phyloP scores from a whole-genome alignment of 2,113 vertebrate genomes.

The Mirza zaza region DNA sequence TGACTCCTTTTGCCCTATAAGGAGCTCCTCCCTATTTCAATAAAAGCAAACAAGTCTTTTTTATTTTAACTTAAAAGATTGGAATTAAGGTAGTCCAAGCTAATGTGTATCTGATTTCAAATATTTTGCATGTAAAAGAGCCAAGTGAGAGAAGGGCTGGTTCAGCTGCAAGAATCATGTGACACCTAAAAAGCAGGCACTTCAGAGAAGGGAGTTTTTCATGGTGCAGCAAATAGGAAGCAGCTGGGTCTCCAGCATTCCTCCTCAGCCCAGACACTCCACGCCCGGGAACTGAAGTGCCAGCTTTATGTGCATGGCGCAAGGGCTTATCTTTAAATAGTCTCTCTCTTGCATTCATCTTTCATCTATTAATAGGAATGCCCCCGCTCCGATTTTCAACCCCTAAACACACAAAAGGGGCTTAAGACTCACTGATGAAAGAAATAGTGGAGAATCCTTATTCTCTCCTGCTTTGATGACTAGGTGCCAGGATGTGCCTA shows the following conservation, averaged over 20 bases:
- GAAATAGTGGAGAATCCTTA: not conserved
- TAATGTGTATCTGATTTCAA: conserved; percentile 46
- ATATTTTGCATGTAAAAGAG: conserved; percentile 55
- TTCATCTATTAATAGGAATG: conserved; percentile 21
- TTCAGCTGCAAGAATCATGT: conserved; percentile 22
- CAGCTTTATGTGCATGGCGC: not conserved
- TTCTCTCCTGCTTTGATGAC: not conserved
- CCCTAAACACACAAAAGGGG: not conserved
- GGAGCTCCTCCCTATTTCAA: not conserved
- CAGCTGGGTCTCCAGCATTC: conserved; percentile 3
- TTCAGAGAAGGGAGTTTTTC: not conserved
- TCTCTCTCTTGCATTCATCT: conserved; percentile 34
- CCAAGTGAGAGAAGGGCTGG: not conserved
- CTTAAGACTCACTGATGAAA: not conserved
- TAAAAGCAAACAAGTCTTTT: conserved; percentile 27
- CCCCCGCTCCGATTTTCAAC: not conserved
- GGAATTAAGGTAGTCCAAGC: conserved; percentile 29
- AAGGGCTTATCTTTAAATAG: conserved; percentile 53
- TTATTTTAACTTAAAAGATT: conserved; percentile 5
- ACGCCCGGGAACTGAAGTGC: not conserved
- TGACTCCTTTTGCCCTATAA: not conserved
- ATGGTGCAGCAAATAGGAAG: conserved; percentile 44
- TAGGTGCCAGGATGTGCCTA: not conserved
- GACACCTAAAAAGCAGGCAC: not conserved
- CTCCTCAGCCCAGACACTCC: not conserved